Evolutionary conservation across 2,888 invertebrate species (phyloP).

Genomic region (Pyrocoelia pectoralis): DNA sequence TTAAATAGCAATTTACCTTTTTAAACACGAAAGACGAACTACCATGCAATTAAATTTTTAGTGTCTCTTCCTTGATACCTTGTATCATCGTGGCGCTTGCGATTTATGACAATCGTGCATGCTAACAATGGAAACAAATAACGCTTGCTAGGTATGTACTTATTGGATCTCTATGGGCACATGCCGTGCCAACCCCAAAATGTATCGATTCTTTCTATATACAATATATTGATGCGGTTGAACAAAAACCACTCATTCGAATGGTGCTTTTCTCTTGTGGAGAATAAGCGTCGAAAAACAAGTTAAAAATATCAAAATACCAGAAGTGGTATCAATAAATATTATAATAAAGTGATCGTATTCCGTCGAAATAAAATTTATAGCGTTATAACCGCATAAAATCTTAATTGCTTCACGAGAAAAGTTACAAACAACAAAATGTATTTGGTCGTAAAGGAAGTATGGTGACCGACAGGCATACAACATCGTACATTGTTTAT

Average conservation of each 20-base stretch:
- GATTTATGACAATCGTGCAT: constrained; percentile 21
- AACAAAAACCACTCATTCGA: neutral
- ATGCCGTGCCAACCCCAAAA: constrained; percentile 44
- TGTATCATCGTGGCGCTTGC: constrained; percentile 19
- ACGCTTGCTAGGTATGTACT: constrained; percentile 34
- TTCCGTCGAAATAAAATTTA: too few relatives aligned
- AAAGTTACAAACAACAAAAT: neutral
- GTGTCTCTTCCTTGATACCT: constrained; percentile 17
- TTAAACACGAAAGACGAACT: neutral
- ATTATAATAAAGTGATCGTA: neutral
- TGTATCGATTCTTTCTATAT: constrained; percentile 40
- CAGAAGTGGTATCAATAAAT: neutral
- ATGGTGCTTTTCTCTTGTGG: neutral
- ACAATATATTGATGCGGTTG: constrained; percentile 37
- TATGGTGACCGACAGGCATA: too few relatives aligned
- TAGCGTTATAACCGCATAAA: neutral
- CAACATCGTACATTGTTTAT: neutral
- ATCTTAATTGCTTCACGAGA: neutral
- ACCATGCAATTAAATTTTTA: constrained; percentile 15
- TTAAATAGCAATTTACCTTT: neutral
- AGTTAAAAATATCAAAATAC: neutral
- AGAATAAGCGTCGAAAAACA: neutral
- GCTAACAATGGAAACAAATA: constrained; percentile 28
- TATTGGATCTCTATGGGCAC: constrained; percentile 45
- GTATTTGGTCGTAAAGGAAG: neutral